Evolutionary conservation across 2,113 vertebrate species (phyloP).

Genomic region (Cyrtonyx montezumae): DNA sequence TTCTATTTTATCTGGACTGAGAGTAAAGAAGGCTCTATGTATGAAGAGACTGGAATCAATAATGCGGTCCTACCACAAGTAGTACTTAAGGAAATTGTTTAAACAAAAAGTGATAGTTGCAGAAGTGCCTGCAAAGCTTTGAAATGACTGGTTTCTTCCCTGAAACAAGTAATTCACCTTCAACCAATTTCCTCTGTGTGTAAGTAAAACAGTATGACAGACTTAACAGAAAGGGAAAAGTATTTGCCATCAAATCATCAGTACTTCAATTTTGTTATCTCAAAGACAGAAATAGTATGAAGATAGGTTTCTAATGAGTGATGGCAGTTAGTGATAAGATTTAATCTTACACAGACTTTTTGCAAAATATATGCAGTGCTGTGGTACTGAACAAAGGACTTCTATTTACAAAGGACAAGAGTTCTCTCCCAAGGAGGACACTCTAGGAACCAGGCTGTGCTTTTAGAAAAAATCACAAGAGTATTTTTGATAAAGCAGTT

Average conservation of each 20-base stretch:
- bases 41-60: neutral
- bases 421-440: neutral
- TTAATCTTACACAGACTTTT: neutral
- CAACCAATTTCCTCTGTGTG: neutral
- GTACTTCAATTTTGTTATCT: slow-evolving; percentile 18
- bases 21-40: neutral
- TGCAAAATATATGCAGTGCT: neutral
- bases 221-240: neutral
- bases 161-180: slow-evolving; percentile 13
- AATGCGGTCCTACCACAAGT: neutral
- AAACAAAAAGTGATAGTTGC: neutral
- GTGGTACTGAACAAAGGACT: neutral
- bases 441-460: neutral
- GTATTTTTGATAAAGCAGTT: neutral
- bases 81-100: neutral
- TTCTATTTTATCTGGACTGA: neutral
- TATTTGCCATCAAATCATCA: slow-evolving; percentile 4
- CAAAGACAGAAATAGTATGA: slow-evolving; percentile 6
- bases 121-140: neutral
- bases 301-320: slow-evolving; percentile 1
- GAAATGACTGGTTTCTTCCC: neutral
- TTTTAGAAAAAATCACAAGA: neutral
- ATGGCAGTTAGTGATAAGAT: neutral
- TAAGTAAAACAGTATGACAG: slow-evolving; percentile 20
- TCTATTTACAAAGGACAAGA: neutral